Base-by-base conservation (phyloP, 2,797 vertebrate species). In the Tinamus major region DNA sequence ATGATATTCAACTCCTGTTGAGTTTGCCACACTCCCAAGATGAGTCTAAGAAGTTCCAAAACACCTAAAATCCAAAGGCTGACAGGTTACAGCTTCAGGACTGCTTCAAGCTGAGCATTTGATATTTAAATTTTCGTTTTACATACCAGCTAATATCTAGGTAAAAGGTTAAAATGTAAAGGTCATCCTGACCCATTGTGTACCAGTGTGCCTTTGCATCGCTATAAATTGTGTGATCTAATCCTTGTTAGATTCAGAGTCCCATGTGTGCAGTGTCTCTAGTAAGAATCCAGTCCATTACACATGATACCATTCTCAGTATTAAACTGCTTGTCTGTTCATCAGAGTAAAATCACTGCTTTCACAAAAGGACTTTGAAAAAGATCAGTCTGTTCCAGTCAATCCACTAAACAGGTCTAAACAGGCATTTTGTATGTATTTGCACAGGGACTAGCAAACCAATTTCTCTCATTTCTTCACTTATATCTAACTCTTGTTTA, bases 191-290 rank as follows among this genome's bases (percentile, higher is more conserved):
- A 63, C 2, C 20, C 12, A 9, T 16, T 29, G 3, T 46, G 24
- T 33, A 49, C 1, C 35, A 35, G 0, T 62, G 76, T 79, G 3
- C 71, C 20, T 87, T 27, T 79, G 51, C 65, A 70, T 4, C 10
- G 2, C 6, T 49, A 11, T 59, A 26, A 27, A 20, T 13, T 63
- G 35, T 35, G 7, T 62, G 42, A 27, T 46, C 33, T 59, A 44
- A 39, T 37, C 6, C 1, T 70, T 67, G 13, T 26, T 21, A 70
- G 37, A 55, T 1, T 1, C 1, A 0, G 20, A 51, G 3, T 61
- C 85, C 5, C 6, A 16, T 48, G 6, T 20, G 20, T 65, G 7
- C 31, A 37, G 10, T 29, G 2, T 42, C 11, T 79, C 42, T 68
- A 55, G 46, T 1, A 35, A 26, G 18, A 49, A 39, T 67, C 13